These are phyloP conservation scores for Nysson spinosus DNA, from an alignment of 2,888 invertebrate genomes.

Conservation along the genomic window DNA sequence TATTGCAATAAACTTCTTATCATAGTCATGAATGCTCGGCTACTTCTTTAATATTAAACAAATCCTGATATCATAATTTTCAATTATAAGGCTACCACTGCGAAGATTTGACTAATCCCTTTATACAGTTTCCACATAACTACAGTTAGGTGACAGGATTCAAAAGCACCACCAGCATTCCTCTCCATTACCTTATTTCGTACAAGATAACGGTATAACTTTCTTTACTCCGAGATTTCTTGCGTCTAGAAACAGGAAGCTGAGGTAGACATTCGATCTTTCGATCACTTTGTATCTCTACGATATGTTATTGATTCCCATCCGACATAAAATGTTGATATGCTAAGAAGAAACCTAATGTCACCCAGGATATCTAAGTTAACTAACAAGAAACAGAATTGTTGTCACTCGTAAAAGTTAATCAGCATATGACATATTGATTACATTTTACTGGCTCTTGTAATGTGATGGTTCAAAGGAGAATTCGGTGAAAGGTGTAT, in stretches of 20 bases:
- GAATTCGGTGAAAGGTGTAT: no score
- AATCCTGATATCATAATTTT: no score
- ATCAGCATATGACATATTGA: no score
- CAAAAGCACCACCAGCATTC: conserved; percentile 22
- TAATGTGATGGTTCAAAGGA: no score
- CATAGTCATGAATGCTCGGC: no score
- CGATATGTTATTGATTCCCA: conserved; percentile 10
- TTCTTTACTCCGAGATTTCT: conserved; percentile 18
- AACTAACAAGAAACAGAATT: no score
- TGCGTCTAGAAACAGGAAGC: conserved; percentile 1
- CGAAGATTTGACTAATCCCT: conserved; percentile 20
- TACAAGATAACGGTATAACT: conserved; percentile 35
- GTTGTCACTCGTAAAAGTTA: no score
- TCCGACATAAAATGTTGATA: not conserved
- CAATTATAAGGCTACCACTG: not conserved
- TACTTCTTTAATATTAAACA: no score
- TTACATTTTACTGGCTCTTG: no score
- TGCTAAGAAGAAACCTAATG: not conserved
- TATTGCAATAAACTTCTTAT: no score
- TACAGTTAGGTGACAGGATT: conserved; percentile 12
- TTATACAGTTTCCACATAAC: conserved; percentile 11
- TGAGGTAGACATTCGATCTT: no score
- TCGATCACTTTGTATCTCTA: not conserved
- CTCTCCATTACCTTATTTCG: conserved; percentile 25
- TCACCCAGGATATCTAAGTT: conserved; percentile 19